Base-by-base conservation (phyloP, 1,140 invertebrate genomes). In the Drosophila pectinifera region DNA sequence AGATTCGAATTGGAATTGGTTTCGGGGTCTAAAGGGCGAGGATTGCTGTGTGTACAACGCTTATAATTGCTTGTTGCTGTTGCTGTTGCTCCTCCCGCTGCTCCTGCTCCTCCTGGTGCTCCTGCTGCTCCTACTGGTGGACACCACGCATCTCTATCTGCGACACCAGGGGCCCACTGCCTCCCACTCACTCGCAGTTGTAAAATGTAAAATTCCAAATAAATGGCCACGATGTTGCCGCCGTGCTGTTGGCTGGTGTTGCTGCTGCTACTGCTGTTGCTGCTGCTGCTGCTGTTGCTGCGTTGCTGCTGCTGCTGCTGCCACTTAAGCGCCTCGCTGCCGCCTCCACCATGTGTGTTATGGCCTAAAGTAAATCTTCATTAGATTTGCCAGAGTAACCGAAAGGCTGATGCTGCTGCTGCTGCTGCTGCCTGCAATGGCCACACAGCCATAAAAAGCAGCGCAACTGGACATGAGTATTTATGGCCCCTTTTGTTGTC, bases 301-400 rank as follows among this genome's bases (percentile, higher is more conserved):
- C n/a, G 48, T 6, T 31, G 36, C n/a, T 58, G 58, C 13, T 51
- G 48, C 11, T 68, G 73, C 46, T 70, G 74, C 54, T 73, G 67
- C 79, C 80, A 88, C 76, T 88, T 88, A 88, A 88, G 83, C 84
- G 84, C 64, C 43, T 46, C 43, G 20, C 43, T 46, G 43, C 43
- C 20, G 43, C 43, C 73, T 65, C 72, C 61, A 63, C 43, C 61
- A 62, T 73, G 69, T 88, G 84, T 89, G 84, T 89, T 89, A 89
- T 89, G 80, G 84, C 85, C 84, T 89, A 91, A 91, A 91, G 88
- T 91, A 91, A 91, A 91, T 91, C 88, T 91, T 91, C 88, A 91
- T 91, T 91, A 91, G 88, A 85, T 85, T 88, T 85, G 82, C 82
- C 65, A 83, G 72, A 80, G 80, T 82, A 59, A 78, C 74, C 83